Evolutionary conservation across 1,140 invertebrate genomes (phyloP), one percentile per base, ranked within the genome.

Genomic region (Drosophila pallidifrons): DNA sequence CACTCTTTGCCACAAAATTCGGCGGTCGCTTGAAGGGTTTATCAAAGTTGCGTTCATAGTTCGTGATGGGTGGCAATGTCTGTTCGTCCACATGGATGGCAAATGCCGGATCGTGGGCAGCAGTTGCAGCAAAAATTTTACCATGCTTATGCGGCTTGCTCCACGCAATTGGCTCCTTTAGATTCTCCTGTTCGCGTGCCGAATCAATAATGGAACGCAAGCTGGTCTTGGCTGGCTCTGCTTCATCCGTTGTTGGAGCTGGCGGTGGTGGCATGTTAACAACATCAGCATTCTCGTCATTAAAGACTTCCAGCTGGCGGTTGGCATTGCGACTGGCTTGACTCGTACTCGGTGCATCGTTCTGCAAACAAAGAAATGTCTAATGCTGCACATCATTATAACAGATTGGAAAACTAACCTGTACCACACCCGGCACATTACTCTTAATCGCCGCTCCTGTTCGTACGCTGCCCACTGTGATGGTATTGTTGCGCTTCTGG

Each of bases 141-240:
- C 77, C 73, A 2, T 59, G 60, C 77, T 93, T 92, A 70, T 93
- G 87, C 0, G 69, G 43, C 80, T 93, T 74, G 66, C 93, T 95
- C 95, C 95, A 96, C 5, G 94, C 93, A n/a, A 95, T 95, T 13
- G 95, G 93, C 87, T 96, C 95, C 46, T 94, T 94, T 5, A 93
- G 77, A 61, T 93, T 93, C 80, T 95, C 94, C 55, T 94, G 93
- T 55, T 94, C 93, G 5, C 94, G 93, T 25, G 93, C 93, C 38
- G 93, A 92, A 75, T 94, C 94, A 60, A 95, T 92, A 75, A 95
- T 95, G 72, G 94, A 95, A 7, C 76, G 81, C 5, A 90, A 64
- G 11, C 69, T 83, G 0, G 80, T 63, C 51, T 76, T 89, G 2
- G 11, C 51, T 0, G 28, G n/a, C 1, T 52, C 45, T 5, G 57